phyloP scores from a whole-genome alignment of 2,113 vertebrate genomes.

The Gopherus evgoodei region DNA sequence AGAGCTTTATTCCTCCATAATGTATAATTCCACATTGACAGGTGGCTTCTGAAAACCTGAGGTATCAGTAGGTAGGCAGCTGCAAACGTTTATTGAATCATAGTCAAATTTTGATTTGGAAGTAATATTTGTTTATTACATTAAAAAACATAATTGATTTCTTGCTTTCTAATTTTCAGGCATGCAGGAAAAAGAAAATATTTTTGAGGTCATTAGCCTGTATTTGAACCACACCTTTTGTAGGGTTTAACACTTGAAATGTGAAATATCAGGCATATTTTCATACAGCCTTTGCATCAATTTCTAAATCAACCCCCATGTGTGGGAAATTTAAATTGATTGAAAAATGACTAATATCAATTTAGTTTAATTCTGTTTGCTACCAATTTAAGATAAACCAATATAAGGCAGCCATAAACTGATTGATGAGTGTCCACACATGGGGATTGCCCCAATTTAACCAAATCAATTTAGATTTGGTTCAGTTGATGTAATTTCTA shows the following conservation, averaged over 20 bases:
- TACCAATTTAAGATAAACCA: not conserved
- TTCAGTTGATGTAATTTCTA: not conserved
- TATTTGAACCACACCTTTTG: not conserved
- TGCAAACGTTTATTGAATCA: not conserved
- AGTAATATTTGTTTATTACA: not conserved
- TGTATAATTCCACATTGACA: not conserved
- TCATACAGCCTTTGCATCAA: not conserved
- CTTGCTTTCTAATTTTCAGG: not conserved
- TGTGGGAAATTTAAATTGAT: not conserved
- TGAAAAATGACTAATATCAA: not conserved
- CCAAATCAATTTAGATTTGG: not conserved
- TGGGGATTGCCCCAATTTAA: not conserved
- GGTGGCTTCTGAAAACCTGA: not conserved
- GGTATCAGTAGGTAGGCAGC: not conserved
- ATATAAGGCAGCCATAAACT: not conserved
- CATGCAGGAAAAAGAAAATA: conserved; percentile 8
- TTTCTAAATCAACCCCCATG: not conserved
- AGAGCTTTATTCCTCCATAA: not conserved
- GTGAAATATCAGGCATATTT: not conserved
- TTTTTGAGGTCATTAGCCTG: not conserved
- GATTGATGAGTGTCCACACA: not conserved
- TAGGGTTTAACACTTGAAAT: conserved; percentile 29
- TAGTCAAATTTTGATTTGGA: not conserved
- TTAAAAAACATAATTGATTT: not conserved
- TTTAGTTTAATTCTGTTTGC: not conserved